A percentile compares a stretch with the other conserved stretches of the same genome.
Evolutionary conservation across 2,113 vertebrate species (phyloP).

Genomic region (Hemicordylus capensis): DNA sequence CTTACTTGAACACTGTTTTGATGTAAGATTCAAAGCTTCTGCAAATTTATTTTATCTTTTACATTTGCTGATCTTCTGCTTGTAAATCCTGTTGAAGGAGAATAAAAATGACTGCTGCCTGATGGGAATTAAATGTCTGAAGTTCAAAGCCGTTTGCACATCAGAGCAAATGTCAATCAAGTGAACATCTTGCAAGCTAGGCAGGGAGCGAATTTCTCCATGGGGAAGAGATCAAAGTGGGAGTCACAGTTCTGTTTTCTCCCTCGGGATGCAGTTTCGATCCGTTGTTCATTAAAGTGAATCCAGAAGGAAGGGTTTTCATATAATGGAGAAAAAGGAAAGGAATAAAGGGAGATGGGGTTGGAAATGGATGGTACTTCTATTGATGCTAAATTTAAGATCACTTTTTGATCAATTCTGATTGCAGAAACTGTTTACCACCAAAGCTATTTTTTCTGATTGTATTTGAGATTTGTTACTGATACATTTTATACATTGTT

Average conservation of each 20-base stretch:
- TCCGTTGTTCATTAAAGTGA: conserved; percentile 83
- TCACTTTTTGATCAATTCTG: conserved; percentile 51
- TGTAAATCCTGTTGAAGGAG: conserved; percentile 92
- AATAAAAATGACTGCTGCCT: conserved; percentile 91
- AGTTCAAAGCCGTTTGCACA: conserved; percentile 92
- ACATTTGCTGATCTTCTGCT: conserved; percentile 84
- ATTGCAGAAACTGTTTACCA: conserved; percentile 21
- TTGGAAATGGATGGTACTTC: conserved; percentile 38
- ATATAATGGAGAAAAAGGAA: not conserved
- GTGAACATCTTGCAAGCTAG: conserved; percentile 75
- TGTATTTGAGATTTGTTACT: not conserved
- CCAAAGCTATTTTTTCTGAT: not conserved
- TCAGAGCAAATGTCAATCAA: conserved; percentile 93
- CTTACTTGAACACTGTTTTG: conserved; percentile 79
- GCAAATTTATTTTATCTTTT: conserved; percentile 92
- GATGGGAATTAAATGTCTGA: conserved; percentile 91
- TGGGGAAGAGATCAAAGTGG: conserved; percentile 86
- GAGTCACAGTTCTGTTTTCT: conserved; percentile 80
- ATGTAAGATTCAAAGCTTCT: conserved; percentile 92
- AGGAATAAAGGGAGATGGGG: conserved; percentile 11
- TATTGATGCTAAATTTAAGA: conserved; percentile 63
- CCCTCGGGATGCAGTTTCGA: conserved; percentile 81
- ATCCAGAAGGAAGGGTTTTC: conserved; percentile 71
- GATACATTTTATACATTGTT: conserved; percentile 81
- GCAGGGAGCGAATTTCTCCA: conserved; percentile 75